A percentile compares a stretch with the other conserved stretches of the same genome.
phyloP scores from a whole-genome alignment of 2,888 invertebrate species.

The Dastarcus helophoroides region DNA sequence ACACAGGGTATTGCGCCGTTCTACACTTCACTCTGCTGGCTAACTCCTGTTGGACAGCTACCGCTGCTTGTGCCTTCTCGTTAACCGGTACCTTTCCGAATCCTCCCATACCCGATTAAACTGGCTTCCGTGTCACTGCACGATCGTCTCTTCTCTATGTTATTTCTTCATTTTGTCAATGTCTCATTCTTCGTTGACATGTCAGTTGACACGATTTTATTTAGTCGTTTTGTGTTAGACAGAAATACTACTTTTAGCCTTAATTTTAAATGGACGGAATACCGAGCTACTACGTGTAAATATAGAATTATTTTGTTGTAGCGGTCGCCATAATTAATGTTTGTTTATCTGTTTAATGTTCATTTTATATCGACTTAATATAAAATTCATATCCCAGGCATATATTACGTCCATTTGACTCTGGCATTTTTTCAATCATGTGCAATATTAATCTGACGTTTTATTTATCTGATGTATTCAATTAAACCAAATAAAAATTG shows the following conservation, averaged over 20 bases:
- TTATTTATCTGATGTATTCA: slow-evolving; percentile 40
- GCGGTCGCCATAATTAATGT: slow-evolving; percentile 28
- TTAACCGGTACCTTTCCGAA: slow-evolving; percentile 27
- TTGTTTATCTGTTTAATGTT: slow-evolving; percentile 9
- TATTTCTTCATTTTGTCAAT: slow-evolving; percentile 20
- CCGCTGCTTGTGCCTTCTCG: slow-evolving; percentile 38
- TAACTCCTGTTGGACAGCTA: slow-evolving; percentile 31
- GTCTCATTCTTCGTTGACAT: slow-evolving; percentile 19
- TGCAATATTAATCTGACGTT: slow-evolving; percentile 39
- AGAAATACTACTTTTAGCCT: slow-evolving; percentile 25
- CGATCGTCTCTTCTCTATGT: slow-evolving; percentile 28
- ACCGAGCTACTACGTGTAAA: slow-evolving; percentile 34
- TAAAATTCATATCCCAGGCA: slow-evolving; percentile 20
- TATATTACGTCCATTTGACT: slow-evolving; percentile 37
- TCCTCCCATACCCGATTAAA: slow-evolving; percentile 16
- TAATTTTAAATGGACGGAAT: slow-evolving; percentile 35
- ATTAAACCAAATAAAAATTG: slow-evolving; percentile 39
- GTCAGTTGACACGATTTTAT: slow-evolving; percentile 27
- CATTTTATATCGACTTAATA: slow-evolving; percentile 5
- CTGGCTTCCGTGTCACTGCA: slow-evolving; percentile 35
- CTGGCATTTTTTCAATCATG: slow-evolving; percentile 38
- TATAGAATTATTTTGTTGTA: slow-evolving; percentile 31
- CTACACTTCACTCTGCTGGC: slow-evolving; percentile 26
- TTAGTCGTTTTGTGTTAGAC: slow-evolving; percentile 28
- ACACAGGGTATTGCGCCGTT: slow-evolving; percentile 32